These are phyloP conservation scores for Danio albolineatus DNA, from an alignment of 2,797 vertebrate genomes.

Conservation along the genomic window DNA sequence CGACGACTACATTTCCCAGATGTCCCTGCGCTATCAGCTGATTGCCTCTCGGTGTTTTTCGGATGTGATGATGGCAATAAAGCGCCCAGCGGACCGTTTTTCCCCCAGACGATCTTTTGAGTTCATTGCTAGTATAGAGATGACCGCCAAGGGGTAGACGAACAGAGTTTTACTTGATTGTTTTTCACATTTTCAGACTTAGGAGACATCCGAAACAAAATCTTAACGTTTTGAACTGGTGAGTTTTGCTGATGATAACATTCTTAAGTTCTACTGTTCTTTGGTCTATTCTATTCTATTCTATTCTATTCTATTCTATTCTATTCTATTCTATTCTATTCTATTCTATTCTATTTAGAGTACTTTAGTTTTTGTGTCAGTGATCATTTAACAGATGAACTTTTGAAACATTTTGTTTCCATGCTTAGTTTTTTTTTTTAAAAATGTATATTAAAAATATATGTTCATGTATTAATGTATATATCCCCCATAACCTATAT, in stretches of 20 bases:
- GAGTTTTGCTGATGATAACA: not conserved
- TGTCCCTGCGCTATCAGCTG: conserved; percentile 3
- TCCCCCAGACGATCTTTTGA: conserved; percentile 32
- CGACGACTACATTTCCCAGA: conserved; percentile 35
- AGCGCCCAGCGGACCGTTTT: conserved; percentile 33
- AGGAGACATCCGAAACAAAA: not conserved
- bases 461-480: not conserved
- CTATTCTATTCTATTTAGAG: too few species aligned
- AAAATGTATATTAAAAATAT: not conserved
- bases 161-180: conserved; percentile 2
- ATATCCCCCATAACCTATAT: not conserved
- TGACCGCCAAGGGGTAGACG: conserved; percentile 47
- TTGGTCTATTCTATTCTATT: not conserved
- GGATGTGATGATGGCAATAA: conserved; percentile 49
- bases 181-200: conserved; percentile 3
- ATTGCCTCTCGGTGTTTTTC: conserved; percentile 29
- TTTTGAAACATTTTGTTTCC: too few species aligned
- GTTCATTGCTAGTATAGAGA: conserved; percentile 16
- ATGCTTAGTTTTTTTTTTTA: too few species aligned
- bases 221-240: conserved; percentile 35
- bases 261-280: too few species aligned
- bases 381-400: not conserved
- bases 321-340: too few species aligned
- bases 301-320: conserved; percentile 3
- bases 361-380: not conserved